Base-by-base conservation (phyloP, 2,888 invertebrate genomes). In the Epinotia bilunana region DNA sequence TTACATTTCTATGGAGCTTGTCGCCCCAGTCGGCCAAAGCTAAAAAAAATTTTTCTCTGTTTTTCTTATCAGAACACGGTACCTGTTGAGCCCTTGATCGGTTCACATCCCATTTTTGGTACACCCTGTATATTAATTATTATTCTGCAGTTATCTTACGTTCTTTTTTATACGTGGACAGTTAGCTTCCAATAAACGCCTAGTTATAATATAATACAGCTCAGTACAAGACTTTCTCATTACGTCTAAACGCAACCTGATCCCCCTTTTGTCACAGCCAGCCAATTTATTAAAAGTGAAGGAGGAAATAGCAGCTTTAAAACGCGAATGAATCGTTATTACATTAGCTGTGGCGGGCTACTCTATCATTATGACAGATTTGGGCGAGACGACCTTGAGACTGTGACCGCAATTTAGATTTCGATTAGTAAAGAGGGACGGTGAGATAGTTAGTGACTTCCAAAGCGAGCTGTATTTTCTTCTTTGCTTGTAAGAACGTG, bases 271-370 rank as follows among this genome's bases (percentile, higher is more conserved):
- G 75, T 75, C 75, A 72, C 53, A 72, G 74, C 60, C 23, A n/a
- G 60, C 64, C 72, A 75, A 75, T 75, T 72, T 71, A 75, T 75
- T 65, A 65, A 72, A 28, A 28, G 3, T 2, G 23, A 28, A 28
- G 60, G 65, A 62, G 75, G 75, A 75, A 75, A 75, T 75, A 62
- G 72, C 71, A 71, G 75, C 75, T 71, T 75, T 75, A 75, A 71
- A 75, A 75, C 70, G 67, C 57, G 71, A 75, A 75, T 72, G 72
- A 75, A 67, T 72, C 75, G 72, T 62, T 72, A 75, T 75, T 67
- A 75, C 75, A 75, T 72, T 75, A 75, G 67, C 71, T 67, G 69
- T 63, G 69, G 57, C 60, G 28, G 9, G 61, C n/a, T 61, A 67
- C 72, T 75, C 12, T 61, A 75, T 72, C 71, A 75, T 61, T 49